phyloP scores from a whole-genome alignment of 2,797 vertebrate species.

The Lithobates sylvaticus region DNA sequence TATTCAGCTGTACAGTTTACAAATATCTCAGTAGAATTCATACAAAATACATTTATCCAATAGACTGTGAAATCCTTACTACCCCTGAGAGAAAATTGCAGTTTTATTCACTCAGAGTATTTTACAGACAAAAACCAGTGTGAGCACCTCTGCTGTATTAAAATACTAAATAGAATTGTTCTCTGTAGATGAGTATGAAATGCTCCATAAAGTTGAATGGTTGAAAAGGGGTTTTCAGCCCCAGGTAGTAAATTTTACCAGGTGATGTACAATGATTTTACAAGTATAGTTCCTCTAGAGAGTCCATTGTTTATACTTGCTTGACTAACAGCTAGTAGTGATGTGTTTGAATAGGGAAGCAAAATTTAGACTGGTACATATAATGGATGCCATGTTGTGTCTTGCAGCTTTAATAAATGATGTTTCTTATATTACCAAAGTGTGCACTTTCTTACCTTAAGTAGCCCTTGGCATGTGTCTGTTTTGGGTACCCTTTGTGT shows the following conservation, averaged over 20 bases:
- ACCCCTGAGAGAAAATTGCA: slow-evolving; percentile 40
- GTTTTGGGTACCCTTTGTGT: not conserved
- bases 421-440: not conserved
- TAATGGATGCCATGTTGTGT: not conserved
- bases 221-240: slow-evolving; percentile 34
- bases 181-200: slow-evolving; percentile 45
- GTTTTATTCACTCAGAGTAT: slow-evolving; percentile 50
- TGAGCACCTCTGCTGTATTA: slow-evolving; percentile 47
- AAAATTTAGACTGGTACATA: not conserved
- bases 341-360: not conserved
- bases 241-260: slow-evolving; percentile 37
- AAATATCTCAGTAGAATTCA: slow-evolving; percentile 52
- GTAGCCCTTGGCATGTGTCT: too few species aligned
- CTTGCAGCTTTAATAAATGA: not conserved
- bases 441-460: not conserved
- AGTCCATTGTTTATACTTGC: slow-evolving; percentile 9
- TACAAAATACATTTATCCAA: slow-evolving; percentile 50
- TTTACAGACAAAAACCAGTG: slow-evolving; percentile 16
- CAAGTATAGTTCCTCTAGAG: slow-evolving; percentile 28
- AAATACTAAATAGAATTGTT: slow-evolving; percentile 49
- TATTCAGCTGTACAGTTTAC: slow-evolving; percentile 38
- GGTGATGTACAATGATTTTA: slow-evolving; percentile 36
- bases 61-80: slow-evolving; percentile 57
- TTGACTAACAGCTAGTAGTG: slow-evolving; percentile 9
- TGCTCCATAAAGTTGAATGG: slow-evolving; percentile 48